phyloP scores from a whole-genome alignment of 1,140 invertebrate species.

The Drosophila lacteicornis region DNA sequence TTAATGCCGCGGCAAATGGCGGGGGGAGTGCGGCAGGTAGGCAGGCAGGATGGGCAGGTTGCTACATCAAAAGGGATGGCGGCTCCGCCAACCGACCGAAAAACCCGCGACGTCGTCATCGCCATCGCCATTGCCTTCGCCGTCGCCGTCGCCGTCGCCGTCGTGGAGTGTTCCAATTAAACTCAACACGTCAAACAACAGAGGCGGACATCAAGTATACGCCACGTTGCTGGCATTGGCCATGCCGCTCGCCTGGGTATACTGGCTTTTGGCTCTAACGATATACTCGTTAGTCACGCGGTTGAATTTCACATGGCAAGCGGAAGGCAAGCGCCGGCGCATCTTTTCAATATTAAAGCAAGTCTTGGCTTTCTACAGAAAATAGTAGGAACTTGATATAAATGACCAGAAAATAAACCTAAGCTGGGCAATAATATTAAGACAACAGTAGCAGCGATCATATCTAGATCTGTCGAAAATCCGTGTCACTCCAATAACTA shows the following conservation, averaged over 20 bases:
- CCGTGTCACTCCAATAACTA: not conserved
- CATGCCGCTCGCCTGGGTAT: conserved; percentile 48
- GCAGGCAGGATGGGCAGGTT: conserved; percentile 24
- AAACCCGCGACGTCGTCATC: conserved; percentile 36
- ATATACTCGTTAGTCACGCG: conserved; percentile 79
- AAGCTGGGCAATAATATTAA: not conserved
- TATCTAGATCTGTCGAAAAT: not conserved
- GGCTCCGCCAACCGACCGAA: conserved; percentile 15
- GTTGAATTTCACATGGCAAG: conserved; percentile 74
- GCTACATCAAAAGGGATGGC: conserved; percentile 67
- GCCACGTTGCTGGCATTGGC: conserved; percentile 61
- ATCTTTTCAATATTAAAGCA: conserved; percentile 68
- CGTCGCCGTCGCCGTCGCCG: conserved; percentile 1
- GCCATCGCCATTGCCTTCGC: conserved; percentile 16
- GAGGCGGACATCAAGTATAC: conserved; percentile 71
- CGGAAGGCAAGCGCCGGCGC: conserved; percentile 31
- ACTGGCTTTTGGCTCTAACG: conserved; percentile 60
- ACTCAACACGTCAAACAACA: conserved; percentile 81
- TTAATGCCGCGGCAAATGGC: conserved; percentile 61
- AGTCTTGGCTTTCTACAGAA: not conserved
- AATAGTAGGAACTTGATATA: not conserved
- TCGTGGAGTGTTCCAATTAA: conserved; percentile 79
- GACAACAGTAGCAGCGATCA: not conserved
- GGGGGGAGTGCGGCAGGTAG: conserved; percentile 3
- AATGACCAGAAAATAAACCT: not conserved